phyloP scores from a whole-genome alignment of 2,113 vertebrate species.

The Petrocephalus zakoni region DNA sequence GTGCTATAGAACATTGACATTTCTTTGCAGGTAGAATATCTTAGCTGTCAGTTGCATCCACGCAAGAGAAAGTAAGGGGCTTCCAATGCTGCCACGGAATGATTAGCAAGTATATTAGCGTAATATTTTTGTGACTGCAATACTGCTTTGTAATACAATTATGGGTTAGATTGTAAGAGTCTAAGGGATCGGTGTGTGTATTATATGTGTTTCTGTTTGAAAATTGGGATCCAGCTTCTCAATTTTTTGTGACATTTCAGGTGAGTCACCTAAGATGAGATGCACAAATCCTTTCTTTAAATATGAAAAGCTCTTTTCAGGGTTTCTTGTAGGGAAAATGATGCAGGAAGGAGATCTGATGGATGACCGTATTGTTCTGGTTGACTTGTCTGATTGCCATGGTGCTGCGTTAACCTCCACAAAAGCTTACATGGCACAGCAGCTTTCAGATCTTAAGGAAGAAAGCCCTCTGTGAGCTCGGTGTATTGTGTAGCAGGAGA shows the following conservation, averaged over 20 bases:
- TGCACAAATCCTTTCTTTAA: neutral
- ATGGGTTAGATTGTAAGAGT: neutral
- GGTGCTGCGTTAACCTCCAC: neutral
- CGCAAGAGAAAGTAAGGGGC: neutral
- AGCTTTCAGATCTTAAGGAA: neutral
- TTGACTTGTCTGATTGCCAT: neutral
- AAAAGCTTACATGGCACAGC: neutral
- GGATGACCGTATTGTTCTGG: neutral
- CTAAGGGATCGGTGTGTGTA: neutral
- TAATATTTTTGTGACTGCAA: neutral
- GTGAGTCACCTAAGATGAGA: neutral
- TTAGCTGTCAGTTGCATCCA: neutral
- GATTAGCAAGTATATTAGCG: neutral
- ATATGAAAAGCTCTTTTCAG: neutral
- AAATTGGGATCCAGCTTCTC: neutral
- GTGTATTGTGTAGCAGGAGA: neutral
- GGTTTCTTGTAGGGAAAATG: neutral
- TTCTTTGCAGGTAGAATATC: neutral
- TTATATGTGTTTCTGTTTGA: neutral
- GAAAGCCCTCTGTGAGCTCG: neutral
- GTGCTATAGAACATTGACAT: neutral
- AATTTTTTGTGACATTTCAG: neutral
- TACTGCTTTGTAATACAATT: neutral
- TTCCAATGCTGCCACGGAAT: neutral
- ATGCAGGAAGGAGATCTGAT: neutral